Base-by-base conservation (phyloP, 2,113 vertebrate species). In the Tor tambroides region DNA sequence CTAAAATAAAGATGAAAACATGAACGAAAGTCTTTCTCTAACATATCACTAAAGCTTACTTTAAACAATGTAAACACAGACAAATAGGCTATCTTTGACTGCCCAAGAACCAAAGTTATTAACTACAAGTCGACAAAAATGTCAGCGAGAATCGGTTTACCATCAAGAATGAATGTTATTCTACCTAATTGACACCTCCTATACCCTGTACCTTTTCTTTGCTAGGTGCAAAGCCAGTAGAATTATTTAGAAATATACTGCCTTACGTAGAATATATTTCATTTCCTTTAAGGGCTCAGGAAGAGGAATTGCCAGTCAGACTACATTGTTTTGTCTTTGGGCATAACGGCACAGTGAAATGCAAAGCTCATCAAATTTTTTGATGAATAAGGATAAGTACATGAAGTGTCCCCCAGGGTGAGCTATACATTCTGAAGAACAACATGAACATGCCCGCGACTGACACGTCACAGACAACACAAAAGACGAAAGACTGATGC, bases 401-500 rank as follows among this genome's bases (percentile, higher is more conserved):
- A 80, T 35, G 10, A 79, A 32, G 10, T 59, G 10, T 38, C 77
- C 30, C 30, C 9, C 51, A n/a, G 77, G 19, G 30, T 32, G 30
- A 35, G 21, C 17, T 38, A 56, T 35, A 19, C 6, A 59, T 15
- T 54, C 76, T 80, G 30, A 30, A 59, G 30, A 61, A 14, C 30
- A 23, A 28, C 35, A 63, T 79, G 51, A 46, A 54, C 15, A 67
- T 21, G 30, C n/a, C 32, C 32, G 26, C 19, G 12, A 7, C 3
- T 17, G 26, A 54, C 3, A n/a, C 12, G n/a, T 26, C 51, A 54
- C 1, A 17, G 12, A 19, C 74, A 83, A 85, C 63, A 4, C 86
- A 30, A 84, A 3, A 59, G 32, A 82, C 12, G 28, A 86, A 38
- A 75, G 63, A 46, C 80, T 83, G 30, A 74, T 78, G 84, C 63